Evolutionary conservation across 2,888 invertebrate species (phyloP), one percentile per base, ranked within the genome.

Genomic region (Eupithecia abbreviata): DNA sequence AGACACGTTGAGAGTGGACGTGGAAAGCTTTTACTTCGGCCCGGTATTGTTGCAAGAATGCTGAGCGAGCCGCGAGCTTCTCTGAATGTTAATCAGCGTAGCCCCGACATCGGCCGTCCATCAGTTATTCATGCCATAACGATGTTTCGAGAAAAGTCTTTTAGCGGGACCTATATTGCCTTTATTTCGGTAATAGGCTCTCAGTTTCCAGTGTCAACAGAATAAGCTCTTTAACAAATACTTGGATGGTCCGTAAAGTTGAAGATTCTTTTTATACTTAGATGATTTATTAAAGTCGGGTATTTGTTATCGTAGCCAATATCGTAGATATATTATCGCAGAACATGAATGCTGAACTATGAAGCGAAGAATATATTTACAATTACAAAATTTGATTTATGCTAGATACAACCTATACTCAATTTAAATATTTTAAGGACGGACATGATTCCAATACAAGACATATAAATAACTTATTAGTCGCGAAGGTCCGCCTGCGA

Each of bases 11-110:
- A 91, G 87, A 88, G 85, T 87, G 91, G 89, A 93, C 94, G 93
- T 92, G 93, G 90, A 88, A 89, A 89, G 93, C 90, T 94, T 94
- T 94, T 93, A 93, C 93, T 93, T 93, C 89, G 90, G 90, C 87
- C 86, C 84, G 89, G 91, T 90, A 93, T 93, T 93, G 93, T 93
- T 91, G 90, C 91, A 88, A 89, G 90, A 92, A 91, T 90, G 90
- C 88, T 84, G 89, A 91, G 91, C 90, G 86, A 85, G 90, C 89
- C 86, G 88, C 84, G 86, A 87, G 89, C 88, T 84, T 87, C 86
- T 87, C 88, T 91, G 94, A 94, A 94, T 94, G 93, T 90, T 93
- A 94, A 94, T 94, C 89, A 90, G 88, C 88, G 86, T 88, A 89
- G 89, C 88, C 88, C 90, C 89, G 88, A 86, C 90, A 88, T 85